These are phyloP conservation scores for Lamproptera curius DNA, from an alignment of 2,888 invertebrate species.

Conservation along the genomic window DNA sequence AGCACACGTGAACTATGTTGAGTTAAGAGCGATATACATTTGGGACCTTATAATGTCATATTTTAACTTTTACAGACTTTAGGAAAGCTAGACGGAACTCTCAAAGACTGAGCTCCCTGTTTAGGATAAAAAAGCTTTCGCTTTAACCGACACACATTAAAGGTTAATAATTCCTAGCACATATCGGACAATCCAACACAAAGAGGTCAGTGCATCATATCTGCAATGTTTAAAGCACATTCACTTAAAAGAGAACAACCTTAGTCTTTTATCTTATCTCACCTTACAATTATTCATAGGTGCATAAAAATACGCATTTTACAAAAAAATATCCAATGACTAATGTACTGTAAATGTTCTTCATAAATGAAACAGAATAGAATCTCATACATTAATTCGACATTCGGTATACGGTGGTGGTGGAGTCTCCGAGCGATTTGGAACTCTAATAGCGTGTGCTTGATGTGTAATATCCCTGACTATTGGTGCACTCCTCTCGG, in stretches of 20 bases:
- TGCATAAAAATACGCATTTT: neutral
- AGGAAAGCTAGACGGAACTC: no score
- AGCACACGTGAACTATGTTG: no score
- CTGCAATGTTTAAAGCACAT: neutral
- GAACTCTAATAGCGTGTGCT: slow-evolving; percentile 49
- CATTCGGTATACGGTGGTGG: slow-evolving; percentile 70
- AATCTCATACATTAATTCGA: slow-evolving; percentile 44
- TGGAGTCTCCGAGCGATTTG: slow-evolving; percentile 56
- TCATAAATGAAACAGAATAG: slow-evolving; percentile 2
- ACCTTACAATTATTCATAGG: neutral
- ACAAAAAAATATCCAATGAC: no score
- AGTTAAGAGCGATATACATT: no score
- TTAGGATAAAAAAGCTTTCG: no score
- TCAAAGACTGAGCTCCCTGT: no score
- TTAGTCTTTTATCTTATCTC: slow-evolving; percentile 17
- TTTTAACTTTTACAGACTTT: no score
- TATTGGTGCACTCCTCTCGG: slow-evolving; percentile 45
- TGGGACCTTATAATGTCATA: no score
- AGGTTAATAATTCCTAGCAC: no score
- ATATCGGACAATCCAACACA: slow-evolving; percentile 1
- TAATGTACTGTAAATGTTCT: neutral
- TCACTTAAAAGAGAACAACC: slow-evolving; percentile 4
- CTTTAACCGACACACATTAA: no score
- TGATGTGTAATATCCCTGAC: slow-evolving; percentile 42
- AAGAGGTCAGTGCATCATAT: neutral